Conservation (phyloP, 2,113 vertebrate genomes). For the Fregetta grallaria region DNA sequence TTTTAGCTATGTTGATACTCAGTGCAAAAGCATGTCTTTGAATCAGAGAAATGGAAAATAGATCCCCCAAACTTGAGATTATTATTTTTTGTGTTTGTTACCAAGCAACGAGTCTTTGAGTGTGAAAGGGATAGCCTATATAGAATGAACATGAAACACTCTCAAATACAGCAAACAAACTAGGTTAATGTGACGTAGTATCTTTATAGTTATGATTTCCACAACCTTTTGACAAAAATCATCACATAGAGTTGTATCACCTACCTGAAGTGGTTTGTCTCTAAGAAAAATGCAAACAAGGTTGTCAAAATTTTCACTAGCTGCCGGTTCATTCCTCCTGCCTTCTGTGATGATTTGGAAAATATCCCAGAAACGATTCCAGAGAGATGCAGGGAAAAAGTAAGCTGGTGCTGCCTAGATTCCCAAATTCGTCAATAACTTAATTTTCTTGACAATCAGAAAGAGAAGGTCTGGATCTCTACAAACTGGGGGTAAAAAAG, state of each 20-base stretch:
- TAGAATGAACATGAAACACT: slow-evolving; percentile 49
- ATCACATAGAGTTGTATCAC: slow-evolving; percentile 71
- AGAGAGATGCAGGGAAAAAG: slow-evolving; percentile 70
- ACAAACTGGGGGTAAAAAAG: slow-evolving; percentile 72
- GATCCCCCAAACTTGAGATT: slow-evolving; percentile 66
- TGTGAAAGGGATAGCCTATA: slow-evolving; percentile 57
- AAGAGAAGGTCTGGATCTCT: slow-evolving; percentile 73
- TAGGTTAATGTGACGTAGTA: slow-evolving; percentile 36
- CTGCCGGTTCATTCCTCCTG: slow-evolving; percentile 94
- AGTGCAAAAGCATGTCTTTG: neutral
- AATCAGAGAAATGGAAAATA: slow-evolving; percentile 51
- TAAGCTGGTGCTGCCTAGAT: slow-evolving; percentile 76
- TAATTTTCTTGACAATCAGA: slow-evolving; percentile 76
- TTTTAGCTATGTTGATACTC: neutral
- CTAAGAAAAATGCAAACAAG: slow-evolving; percentile 91
- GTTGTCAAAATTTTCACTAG: slow-evolving; percentile 90
- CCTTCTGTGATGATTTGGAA: slow-evolving; percentile 81
- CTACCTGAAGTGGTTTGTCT: slow-evolving; percentile 93
- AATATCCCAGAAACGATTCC: slow-evolving; percentile 81
- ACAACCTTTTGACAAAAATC: slow-evolving; percentile 56
- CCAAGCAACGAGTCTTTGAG: slow-evolving; percentile 72
- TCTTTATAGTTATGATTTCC: slow-evolving; percentile 52
- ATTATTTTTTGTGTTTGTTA: slow-evolving; percentile 65
- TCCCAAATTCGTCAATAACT: slow-evolving; percentile 71
- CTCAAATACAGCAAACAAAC: slow-evolving; percentile 50